These are phyloP conservation scores for Serrognathus titanus DNA, from an alignment of 2,888 invertebrate species.

Conservation along the genomic window DNA sequence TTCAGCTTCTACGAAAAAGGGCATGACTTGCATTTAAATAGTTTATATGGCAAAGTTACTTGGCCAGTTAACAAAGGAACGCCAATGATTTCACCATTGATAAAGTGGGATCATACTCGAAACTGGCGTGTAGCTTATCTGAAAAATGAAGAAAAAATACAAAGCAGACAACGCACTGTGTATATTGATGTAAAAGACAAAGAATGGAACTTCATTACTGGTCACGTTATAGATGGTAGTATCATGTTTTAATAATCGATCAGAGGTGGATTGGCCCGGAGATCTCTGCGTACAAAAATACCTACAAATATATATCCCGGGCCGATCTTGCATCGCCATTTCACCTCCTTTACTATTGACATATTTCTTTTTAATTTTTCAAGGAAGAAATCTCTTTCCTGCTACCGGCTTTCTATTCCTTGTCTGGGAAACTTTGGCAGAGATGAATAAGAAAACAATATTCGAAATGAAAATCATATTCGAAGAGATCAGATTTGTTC, in stretches of 20 bases:
- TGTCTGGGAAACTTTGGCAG: slow-evolving; percentile 56
- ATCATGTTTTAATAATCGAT: slow-evolving; percentile 54
- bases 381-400: slow-evolving; percentile 51
- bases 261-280: too few species aligned
- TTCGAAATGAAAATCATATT: slow-evolving; percentile 54
- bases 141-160: slow-evolving; percentile 56
- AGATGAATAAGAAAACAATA: slow-evolving; percentile 40
- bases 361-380: too few species aligned
- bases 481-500: slow-evolving; percentile 57
- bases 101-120: slow-evolving; percentile 86
- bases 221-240: slow-evolving; percentile 82
- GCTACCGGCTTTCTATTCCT: slow-evolving; percentile 57
- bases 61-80: slow-evolving; percentile 86
- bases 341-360: too few species aligned
- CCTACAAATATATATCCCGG: too few species aligned
- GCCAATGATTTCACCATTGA: slow-evolving; percentile 75
- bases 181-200: slow-evolving; percentile 61
- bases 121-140: slow-evolving; percentile 69
- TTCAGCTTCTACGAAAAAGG: slow-evolving; percentile 74
- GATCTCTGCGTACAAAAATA: too few species aligned
- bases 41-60: slow-evolving; percentile 70
- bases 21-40: slow-evolving; percentile 67
- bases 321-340: too few species aligned
- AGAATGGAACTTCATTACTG: slow-evolving; percentile 67
- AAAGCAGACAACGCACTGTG: slow-evolving; percentile 64